Base-by-base conservation (phyloP, 2,888 invertebrate genomes). In the Leucoptera coffeella region DNA sequence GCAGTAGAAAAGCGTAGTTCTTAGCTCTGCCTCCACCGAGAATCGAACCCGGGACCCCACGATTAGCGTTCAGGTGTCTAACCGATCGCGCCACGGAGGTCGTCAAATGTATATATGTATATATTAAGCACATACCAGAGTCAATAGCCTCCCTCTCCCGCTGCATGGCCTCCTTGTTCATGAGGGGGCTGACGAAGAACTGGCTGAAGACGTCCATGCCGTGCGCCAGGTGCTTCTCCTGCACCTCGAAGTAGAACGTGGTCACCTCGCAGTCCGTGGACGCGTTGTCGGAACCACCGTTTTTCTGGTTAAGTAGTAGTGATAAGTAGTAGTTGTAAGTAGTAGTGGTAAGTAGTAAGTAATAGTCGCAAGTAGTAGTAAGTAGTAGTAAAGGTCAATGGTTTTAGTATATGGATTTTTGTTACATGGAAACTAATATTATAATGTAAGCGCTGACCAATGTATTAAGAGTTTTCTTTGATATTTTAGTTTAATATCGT, bases 91-190 rank as follows among this genome's bases (percentile, higher is more conserved):
- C n/a, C n/a, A n/a, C n/a, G n/a, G n/a, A n/a, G n/a, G n/a, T n/a
- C n/a, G n/a, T n/a, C n/a, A n/a, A n/a, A n/a, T n/a, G n/a, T n/a
- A n/a, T n/a, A n/a, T n/a, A n/a, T n/a, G n/a, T n/a, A n/a, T n/a
- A n/a, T n/a, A n/a, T n/a, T n/a, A n/a, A n/a, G n/a, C n/a, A n/a
- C 17, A 7, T 41, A 85, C 85, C 86, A 27, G 89, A 90, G 46
- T 94, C 90, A 3, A 94, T 85, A 1, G 91, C 83, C 51, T 90
- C 82, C 21, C 90, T 69, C 55, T 94, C 94, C 22, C 92, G 71
- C 32, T 85, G 80, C 77, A 94, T 89, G 1, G 88, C 81, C 32
- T 86, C 85, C 43, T 82, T 77, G 45, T 78, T 79, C 83, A 94
- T 83, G 22, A 94, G 69, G 1, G 94, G 94, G 20, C 77, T 73